Conservation (phyloP, 1,140 invertebrate species). For the Triops longicaudatus region DNA sequence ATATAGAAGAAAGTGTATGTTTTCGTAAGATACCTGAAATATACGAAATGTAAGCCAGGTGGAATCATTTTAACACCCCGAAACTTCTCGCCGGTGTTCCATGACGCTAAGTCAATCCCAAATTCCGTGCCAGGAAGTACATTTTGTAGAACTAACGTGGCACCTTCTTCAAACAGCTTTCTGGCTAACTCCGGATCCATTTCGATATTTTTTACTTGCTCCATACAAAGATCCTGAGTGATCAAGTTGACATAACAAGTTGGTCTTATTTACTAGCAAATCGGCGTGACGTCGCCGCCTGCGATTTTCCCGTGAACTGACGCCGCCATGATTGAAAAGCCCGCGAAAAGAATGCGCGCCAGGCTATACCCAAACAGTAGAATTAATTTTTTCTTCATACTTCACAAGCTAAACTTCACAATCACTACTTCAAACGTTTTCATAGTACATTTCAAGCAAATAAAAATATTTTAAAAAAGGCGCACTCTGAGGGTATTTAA, state of each 20-base stretch:
- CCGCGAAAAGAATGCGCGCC: too few species aligned
- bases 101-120: conserved; percentile 93
- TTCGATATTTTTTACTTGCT: conserved; percentile 10
- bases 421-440: too few species aligned
- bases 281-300: not conserved
- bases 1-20: too few species aligned
- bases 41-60: conserved; percentile 88
- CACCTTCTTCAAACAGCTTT: conserved; percentile 69
- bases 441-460: too few species aligned
- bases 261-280: not conserved
- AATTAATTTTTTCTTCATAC: too few species aligned
- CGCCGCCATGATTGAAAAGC: too few species aligned
- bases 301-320: too few species aligned
- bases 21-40: conserved; percentile 57
- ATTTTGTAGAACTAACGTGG: conserved; percentile 67
- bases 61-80: conserved; percentile 98
- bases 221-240: not conserved
- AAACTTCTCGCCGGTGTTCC: conserved; percentile 86
- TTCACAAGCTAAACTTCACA: too few species aligned
- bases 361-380: too few species aligned
- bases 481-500: too few species aligned
- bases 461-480: too few species aligned
- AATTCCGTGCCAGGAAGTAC: conserved; percentile 82
- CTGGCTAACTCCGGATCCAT: conserved; percentile 72
- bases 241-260: not conserved